Evolutionary conservation across 2,888 invertebrate species (phyloP), one percentile per base, ranked within the genome.

Genomic region (Lamellibrachia satsuma): DNA sequence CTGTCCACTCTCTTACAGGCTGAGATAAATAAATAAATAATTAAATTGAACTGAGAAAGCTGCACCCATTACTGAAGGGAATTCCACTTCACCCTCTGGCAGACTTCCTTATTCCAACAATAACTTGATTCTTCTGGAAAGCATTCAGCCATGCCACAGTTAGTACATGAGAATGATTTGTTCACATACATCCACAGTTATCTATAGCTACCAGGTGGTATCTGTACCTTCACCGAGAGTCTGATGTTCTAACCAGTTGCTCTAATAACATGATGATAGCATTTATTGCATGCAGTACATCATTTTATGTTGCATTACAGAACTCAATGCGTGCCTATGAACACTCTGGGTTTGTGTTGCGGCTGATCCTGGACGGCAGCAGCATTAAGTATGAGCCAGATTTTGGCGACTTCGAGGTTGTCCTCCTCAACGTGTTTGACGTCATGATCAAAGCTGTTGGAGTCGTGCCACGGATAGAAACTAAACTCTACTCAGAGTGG

Each of bases 391-490:
- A 96, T 95, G 96, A 97, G 93, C 97, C 97, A 90, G 95, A 95
- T n/a, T 96, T 96, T 93, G 97, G 97, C 92, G 97, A 97, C 95
- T 98, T 99, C 95, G 97, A 97, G 94, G 97, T 97, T 92, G 97
- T 97, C 93, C 97, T 99, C 1, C 96, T 98, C 90, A 97, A 97
- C 91, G 97, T 98, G 51, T 97, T 98, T 94, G 98, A 98, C 94
- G 97, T 97, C n/a, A 97, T 99, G 94, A 97, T 98, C 15, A 97
- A 98, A 93, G 97, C 98, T 0, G 97, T 98, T 57, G 97, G 97
- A 94, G 97, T 97, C 75, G 97, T 98, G 92, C 98, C 98, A 1
- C 97, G 98, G 92, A 97, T 99, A 90, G 99, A 99, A 96, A 98
- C 97, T 1, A 97, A 98, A 91, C 95, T 97, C n/a, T 98, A 98